Conservation (phyloP, 1,140 invertebrate species). For the Ceratina australensis region DNA sequence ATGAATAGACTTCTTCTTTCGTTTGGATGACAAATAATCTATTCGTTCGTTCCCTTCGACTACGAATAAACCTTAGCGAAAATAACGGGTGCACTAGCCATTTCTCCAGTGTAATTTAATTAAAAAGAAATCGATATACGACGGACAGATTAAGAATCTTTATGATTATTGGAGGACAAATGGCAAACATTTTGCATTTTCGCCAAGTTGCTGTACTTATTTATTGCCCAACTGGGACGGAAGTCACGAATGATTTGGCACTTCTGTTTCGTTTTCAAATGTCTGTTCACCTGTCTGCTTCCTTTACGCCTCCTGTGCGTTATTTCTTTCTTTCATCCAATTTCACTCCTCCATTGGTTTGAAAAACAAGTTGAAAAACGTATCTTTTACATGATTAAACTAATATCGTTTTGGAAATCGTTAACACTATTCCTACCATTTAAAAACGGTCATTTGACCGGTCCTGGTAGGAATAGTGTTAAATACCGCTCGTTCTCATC, state of each 20-base stretch:
- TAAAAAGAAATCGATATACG: slow-evolving; percentile 38
- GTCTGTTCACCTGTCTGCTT: slow-evolving; percentile 2
- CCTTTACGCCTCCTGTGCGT: neutral
- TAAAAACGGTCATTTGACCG: too few species aligned
- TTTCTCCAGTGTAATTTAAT: slow-evolving; percentile 12
- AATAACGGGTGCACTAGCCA: slow-evolving; percentile 10
- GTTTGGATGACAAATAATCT: slow-evolving; percentile 12
- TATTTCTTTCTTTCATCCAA: too few species aligned
- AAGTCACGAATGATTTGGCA: slow-evolving; percentile 58
- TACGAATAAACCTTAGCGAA: slow-evolving; percentile 3
- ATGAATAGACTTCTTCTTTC: neutral
- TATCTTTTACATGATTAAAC: too few species aligned
- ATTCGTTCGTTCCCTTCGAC: neutral
- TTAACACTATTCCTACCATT: too few species aligned
- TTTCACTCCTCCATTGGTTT: too few species aligned
- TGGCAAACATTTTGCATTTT: slow-evolving; percentile 51
- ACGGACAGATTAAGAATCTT: slow-evolving; percentile 51
- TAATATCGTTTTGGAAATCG: neutral
- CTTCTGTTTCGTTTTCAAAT: slow-evolving; percentile 38
- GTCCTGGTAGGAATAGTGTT: too few species aligned
- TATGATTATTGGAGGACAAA: slow-evolving; percentile 49
- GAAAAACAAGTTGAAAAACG: too few species aligned
- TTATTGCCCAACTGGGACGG: slow-evolving; percentile 67
- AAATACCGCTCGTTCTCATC: too few species aligned
- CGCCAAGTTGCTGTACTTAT: slow-evolving; percentile 50